These are phyloP conservation scores for Crotalus tigris DNA, from an alignment of 2,113 vertebrate genomes.

Conservation along the genomic window DNA sequence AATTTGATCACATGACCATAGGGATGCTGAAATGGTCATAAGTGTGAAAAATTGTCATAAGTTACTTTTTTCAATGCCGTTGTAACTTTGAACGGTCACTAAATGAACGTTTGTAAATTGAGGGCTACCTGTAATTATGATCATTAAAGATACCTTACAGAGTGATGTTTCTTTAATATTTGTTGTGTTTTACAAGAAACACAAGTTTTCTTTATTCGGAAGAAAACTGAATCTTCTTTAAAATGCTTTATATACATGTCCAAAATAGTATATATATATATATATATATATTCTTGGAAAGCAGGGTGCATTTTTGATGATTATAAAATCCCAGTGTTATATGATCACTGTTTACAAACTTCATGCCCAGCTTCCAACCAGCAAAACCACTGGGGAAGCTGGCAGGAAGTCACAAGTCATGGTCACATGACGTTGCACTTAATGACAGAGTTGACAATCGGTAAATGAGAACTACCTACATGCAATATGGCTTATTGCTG, in stretches of 20 bases:
- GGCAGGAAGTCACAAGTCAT: not conserved
- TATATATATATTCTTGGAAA: not conserved
- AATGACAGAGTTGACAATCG: not conserved
- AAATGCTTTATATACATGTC: not conserved
- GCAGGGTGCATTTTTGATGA: not conserved
- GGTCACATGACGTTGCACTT: not conserved
- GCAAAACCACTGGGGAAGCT: not conserved
- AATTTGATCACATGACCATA: not conserved
- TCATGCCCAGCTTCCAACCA: not conserved
- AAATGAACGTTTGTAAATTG: not conserved
- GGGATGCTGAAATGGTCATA: not conserved
- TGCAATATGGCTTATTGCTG: conserved; percentile 47
- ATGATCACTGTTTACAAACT: not conserved
- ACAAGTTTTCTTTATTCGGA: no score
- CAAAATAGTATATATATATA: not conserved
- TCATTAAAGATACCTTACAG: not conserved
- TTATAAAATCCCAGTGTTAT: not conserved
- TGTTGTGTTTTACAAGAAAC: not conserved
- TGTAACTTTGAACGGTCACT: not conserved
- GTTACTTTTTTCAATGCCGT: not conserved
- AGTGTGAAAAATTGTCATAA: not conserved
- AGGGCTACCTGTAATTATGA: not conserved
- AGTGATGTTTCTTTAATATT: not conserved
- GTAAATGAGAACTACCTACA: conserved; percentile 43
- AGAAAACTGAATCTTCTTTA: not conserved